Conservation (phyloP, 2,888 invertebrate genomes). For the Drosophila lacicola region DNA sequence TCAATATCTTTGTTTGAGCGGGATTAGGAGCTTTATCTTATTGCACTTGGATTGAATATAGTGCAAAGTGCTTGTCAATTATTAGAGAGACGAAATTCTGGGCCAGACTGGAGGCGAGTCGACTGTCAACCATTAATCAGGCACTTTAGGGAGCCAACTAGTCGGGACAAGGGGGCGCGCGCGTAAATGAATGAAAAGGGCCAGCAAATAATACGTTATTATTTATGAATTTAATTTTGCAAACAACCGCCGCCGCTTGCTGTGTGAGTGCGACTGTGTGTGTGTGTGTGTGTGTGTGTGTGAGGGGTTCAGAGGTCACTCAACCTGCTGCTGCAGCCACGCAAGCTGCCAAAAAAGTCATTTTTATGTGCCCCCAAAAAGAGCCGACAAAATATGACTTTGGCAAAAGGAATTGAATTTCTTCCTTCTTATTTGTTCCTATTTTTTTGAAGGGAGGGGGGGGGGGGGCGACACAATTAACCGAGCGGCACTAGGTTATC, state of each 20-base stretch:
- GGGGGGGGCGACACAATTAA: constrained; percentile 50
- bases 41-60: constrained; percentile 5
- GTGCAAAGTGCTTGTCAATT: constrained; percentile 14
- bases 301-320: constrained; percentile 53
- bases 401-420: constrained; percentile 44
- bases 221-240: constrained; percentile 70
- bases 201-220: constrained; percentile 62
- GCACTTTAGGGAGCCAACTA: constrained; percentile 35
- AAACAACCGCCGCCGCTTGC: constrained; percentile 20
- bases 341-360: constrained; percentile 38
- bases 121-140: constrained; percentile 42
- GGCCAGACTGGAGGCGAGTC: neutral
- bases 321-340: constrained; percentile 50
- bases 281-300: neutral
- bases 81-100: neutral
- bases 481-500: constrained; percentile 17
- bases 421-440: too few species aligned
- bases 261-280: neutral
- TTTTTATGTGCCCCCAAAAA: constrained; percentile 54
- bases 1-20: neutral
- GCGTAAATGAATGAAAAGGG: constrained; percentile 34
- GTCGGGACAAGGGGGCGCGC: neutral
- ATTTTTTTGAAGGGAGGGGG: too few species aligned
- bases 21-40: neutral
- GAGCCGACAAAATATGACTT: constrained; percentile 30